Evolutionary conservation across 2,888 invertebrate genomes (phyloP).

Genomic region (Cyaniris semiargus): DNA sequence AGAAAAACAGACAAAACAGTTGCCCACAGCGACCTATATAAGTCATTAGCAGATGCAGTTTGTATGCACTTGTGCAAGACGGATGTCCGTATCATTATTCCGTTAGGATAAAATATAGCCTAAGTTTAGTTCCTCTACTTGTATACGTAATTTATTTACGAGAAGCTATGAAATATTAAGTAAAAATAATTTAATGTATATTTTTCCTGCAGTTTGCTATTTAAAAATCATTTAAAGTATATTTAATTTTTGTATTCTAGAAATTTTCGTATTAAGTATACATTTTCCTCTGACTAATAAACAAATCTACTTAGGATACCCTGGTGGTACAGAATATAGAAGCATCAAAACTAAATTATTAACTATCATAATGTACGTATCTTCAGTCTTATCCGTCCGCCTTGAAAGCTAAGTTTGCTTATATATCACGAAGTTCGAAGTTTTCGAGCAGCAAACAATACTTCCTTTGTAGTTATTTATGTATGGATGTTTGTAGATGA

Average conservation of each 20-base stretch:
- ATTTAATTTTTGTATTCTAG: no score
- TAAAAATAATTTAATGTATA: no score
- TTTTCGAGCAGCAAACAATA: constrained; percentile 24
- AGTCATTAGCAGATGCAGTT: constrained; percentile 22
- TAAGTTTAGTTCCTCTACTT: not conserved
- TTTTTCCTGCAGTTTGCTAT: no score
- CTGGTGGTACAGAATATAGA: constrained; percentile 5
- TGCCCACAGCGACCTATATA: constrained; percentile 20
- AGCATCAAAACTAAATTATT: constrained; percentile 25
- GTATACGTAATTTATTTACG: not conserved
- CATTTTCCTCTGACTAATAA: not conserved
- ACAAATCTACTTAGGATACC: not conserved
- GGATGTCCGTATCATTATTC: constrained; percentile 21
- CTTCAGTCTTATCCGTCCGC: constrained; percentile 4
- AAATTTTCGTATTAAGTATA: not conserved
- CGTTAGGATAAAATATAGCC: constrained; percentile 13
- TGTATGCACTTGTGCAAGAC: constrained; percentile 13
- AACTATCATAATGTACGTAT: constrained; percentile 21
- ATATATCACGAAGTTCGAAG: constrained; percentile 23
- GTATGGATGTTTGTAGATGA: constrained; percentile 22
- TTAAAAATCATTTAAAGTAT: no score
- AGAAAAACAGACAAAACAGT: constrained; percentile 14
- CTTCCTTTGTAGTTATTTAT: constrained; percentile 18
- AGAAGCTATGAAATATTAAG: not conserved
- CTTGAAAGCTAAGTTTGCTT: constrained; percentile 24